A percentile compares a stretch with the other conserved stretches of the same genome.
phyloP scores from a whole-genome alignment of 2,797 vertebrate species.

The Fratercula arctica region DNA sequence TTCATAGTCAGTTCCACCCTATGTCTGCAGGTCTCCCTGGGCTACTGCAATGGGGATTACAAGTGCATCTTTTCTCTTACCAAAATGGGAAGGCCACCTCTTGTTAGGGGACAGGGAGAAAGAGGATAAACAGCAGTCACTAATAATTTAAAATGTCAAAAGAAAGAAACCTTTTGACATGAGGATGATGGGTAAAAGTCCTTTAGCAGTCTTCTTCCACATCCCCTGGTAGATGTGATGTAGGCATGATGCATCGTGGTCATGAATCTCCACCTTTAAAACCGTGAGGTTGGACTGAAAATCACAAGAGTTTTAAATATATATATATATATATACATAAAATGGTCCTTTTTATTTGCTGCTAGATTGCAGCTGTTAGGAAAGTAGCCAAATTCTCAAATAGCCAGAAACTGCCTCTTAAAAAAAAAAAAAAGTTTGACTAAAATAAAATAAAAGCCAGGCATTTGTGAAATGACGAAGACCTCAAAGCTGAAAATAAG shows the following conservation, averaged over 20 bases:
- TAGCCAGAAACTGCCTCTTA: neutral
- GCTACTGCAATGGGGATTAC: neutral
- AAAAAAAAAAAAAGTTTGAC: neutral
- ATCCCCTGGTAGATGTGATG: neutral
- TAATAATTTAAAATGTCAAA: neutral
- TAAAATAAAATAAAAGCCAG: neutral
- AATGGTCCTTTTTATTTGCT: neutral
- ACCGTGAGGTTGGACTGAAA: neutral
- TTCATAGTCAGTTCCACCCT: neutral
- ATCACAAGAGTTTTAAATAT: neutral
- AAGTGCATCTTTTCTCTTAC: neutral
- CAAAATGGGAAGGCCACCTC: neutral
- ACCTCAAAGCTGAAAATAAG: neutral
- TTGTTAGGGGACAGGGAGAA: neutral
- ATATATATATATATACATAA: too few relatives aligned
- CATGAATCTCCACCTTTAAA: neutral
- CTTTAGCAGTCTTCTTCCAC: neutral
- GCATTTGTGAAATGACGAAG: neutral
- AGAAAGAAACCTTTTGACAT: neutral
- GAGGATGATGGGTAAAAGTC: neutral
- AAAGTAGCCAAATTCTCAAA: neutral
- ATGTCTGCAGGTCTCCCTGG: neutral
- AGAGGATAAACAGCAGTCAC: neutral
- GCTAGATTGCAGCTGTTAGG: neutral
- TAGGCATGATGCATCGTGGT: neutral